Evolutionary conservation across 2,113 vertebrate genomes (phyloP).

Genomic region (Carettochelys insculpta): DNA sequence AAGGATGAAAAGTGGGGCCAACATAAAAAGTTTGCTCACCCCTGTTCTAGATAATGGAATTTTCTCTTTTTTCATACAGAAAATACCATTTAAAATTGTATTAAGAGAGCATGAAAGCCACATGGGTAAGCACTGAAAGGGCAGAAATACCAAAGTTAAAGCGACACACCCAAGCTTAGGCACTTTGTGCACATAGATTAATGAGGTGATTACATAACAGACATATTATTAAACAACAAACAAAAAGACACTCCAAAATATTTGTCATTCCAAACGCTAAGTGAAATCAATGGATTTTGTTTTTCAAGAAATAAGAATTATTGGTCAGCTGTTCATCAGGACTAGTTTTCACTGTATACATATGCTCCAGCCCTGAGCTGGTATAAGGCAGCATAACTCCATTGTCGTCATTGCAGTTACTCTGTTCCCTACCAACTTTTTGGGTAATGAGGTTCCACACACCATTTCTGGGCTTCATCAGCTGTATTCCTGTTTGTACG

Average conservation of each 20-base stretch:
- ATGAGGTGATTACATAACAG: neutral
- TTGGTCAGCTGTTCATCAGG: conserved; percentile 13
- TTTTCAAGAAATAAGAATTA: conserved; percentile 16
- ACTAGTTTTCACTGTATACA: conserved; percentile 47
- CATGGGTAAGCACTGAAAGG: neutral
- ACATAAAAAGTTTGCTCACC: no score
- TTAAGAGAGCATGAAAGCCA: neutral
- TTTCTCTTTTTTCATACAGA: neutral
- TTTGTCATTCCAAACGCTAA: neutral
- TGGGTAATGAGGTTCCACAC: conserved; percentile 51
- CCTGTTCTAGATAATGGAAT: no score
- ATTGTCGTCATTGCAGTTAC: conserved; percentile 55
- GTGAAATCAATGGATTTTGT: conserved; percentile 2
- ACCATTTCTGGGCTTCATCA: conserved; percentile 58
- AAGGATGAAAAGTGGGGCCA: no score
- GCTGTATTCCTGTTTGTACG: conserved; percentile 44
- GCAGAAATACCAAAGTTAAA: neutral
- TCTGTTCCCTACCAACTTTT: conserved; percentile 65
- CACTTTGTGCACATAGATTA: neutral
- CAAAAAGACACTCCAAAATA: neutral
- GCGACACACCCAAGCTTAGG: neutral
- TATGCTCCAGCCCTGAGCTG: conserved; percentile 45
- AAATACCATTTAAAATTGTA: neutral
- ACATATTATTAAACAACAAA: neutral
- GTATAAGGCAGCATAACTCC: conserved; percentile 29